Base-by-base conservation (phyloP, 64 coral and sea anemone genomes). In the Pocillopora verrucosa region DNA sequence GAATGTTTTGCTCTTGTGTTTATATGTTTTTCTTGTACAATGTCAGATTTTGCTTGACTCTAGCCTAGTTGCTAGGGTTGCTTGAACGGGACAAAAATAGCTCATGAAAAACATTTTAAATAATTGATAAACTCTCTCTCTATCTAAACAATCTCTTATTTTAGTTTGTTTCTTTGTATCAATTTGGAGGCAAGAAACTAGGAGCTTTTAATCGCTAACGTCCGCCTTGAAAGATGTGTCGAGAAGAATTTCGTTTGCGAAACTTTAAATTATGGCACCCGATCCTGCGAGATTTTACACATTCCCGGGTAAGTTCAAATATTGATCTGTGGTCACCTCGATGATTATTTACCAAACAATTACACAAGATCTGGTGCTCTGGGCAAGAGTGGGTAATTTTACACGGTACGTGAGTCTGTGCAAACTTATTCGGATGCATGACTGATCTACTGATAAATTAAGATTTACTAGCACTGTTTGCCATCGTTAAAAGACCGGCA, bases 261-360 rank as follows among this genome's bases (percentile, higher is more conserved):
- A 93, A 89, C 58, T 38, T 93, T n/a, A 93, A 76, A 74, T 72
- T 93, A 17, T 45, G 56, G n/a, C 87, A 89, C 38, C 80, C 86
- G 0, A 60, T 88, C 77, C 57, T 83, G 6, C 74, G 56, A 10
- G 75, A 87, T 34, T 89, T 93, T 22, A 93, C 92, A 12, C 75
- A 87, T 24, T 89, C 92, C 36, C 77, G 76, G 86, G 92, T 93
- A 34, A 89, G 92, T 83, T 34, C 0, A 70, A 9, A 70, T 11
- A 11, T 70, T 24, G 19, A 70, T n/a, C 67, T 11, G n/a, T 24
- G 25, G 41, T 51, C 41, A 51, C 41, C 41, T 51, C 7, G 41
- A 51, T 51, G n/a, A 9, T 67, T 67, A 24, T 0, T 70, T n/a
- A 70, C 67, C 0, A 70, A 70, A 70, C 67, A 70, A 30, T 70